Conservation (phyloP, 1,140 invertebrate genomes). For the Heliconius himera region DNA sequence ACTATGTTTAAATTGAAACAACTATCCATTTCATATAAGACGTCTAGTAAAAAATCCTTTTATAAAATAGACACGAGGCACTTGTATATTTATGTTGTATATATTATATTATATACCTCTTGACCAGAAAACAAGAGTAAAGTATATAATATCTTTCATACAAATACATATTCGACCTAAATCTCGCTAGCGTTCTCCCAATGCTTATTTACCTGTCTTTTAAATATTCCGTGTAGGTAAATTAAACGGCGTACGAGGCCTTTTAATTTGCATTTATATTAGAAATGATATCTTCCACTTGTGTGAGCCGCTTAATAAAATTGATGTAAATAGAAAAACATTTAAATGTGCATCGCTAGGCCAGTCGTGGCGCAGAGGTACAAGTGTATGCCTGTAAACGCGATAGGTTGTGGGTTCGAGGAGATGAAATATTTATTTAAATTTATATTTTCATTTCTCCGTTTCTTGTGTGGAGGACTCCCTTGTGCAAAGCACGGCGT, state of each 20-base stretch:
- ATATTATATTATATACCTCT: too few species aligned
- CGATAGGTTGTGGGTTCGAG: too few species aligned
- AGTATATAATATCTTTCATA: conserved; percentile 21
- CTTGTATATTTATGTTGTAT: background rate
- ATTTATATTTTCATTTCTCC: too few species aligned
- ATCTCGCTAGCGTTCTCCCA: conserved; percentile 32
- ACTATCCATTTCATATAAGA: too few species aligned
- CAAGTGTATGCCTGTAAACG: too few species aligned
- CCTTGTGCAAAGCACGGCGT: too few species aligned
- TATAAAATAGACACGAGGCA: background rate
- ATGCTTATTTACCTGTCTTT: conserved; percentile 40
- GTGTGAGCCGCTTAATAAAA: conserved; percentile 19
- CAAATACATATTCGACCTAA: conserved; percentile 35
- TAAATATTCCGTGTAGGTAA: conserved; percentile 37
- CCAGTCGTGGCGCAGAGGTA: too few species aligned
- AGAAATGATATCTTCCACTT: conserved; percentile 37
- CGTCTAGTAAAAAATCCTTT: background rate
- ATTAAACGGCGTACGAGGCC: conserved; percentile 35
- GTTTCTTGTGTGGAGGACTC: too few species aligned
- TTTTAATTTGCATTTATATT: conserved; percentile 44
- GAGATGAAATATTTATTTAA: too few species aligned
- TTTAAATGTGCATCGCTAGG: conserved; percentile 11
- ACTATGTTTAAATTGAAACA: too few species aligned
- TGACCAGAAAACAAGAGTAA: background rate
- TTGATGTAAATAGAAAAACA: conserved; percentile 31